Base-by-base conservation (phyloP, 2,888 invertebrate species). In the Tortrix viridana region DNA sequence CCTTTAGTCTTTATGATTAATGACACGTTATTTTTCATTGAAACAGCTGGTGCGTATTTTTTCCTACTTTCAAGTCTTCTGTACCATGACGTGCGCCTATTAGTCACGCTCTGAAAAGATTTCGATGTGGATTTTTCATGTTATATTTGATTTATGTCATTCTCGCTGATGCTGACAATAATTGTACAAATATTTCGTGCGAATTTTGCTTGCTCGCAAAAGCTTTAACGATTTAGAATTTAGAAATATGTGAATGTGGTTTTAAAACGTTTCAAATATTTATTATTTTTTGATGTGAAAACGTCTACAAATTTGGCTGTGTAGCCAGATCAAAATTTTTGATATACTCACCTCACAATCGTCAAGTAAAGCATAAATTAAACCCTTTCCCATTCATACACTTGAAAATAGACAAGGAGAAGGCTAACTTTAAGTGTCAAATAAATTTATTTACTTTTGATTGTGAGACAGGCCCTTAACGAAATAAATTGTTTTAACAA, bases 21-120 rank as follows among this genome's bases (percentile, higher is more conserved):
- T 88, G 88, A 83, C 79, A 81, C 79, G 85, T 85, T 89, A 89
- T 89, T 89, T 89, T 89, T 89, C 88, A 89, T 82, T 84, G 86
- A 81, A 87, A 85, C 87, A 88, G 87, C 88, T 88, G 88, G 84
- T 77, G 78, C 85, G 84, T 85, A 85, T 89, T 89, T 89, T 86
- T 88, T 76, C 60, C 80, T 78, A 82, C 84, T 84, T 83, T 81
- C 84, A 79, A 84, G 82, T 85, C 83, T 85, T 86, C 86, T 85
- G 85, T 84, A 77, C 82, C 83, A 75, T 85, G 85, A 85, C 85
- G 82, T 76, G 79, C 79, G 79, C 83, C 88, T 89, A 87, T 89
- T 88, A 86, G 87, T 88, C 86, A 86, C 77, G 80, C 81, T 79
- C 79, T 83, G 82, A 82, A 85, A 82, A 82, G 80, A 80, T 81